A percentile compares a stretch with the other conserved stretches of the same genome.
phyloP scores from a whole-genome alignment of 1,140 invertebrate species.

The Paraescarpia echinospica region DNA sequence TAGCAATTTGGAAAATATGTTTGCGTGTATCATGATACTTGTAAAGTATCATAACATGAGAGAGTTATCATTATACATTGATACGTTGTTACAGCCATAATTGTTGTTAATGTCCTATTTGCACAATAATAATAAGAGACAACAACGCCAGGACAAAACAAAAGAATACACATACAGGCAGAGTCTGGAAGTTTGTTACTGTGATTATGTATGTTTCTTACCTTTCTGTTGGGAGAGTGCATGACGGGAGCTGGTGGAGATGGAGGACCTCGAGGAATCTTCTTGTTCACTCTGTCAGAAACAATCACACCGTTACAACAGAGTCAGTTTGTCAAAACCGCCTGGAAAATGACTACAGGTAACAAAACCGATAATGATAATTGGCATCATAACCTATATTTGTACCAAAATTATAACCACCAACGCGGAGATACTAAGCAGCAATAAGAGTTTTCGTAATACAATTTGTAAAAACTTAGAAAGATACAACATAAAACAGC shows the following conservation, averaged over 20 bases:
- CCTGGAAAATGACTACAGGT: too few relatives aligned
- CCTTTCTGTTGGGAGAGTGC: conserved; percentile 94
- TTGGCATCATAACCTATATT: neutral
- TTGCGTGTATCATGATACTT: too few relatives aligned
- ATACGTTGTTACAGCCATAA: too few relatives aligned
- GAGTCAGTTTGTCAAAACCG: neutral
- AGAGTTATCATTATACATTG: too few relatives aligned
- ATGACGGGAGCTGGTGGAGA: conserved; percentile 96
- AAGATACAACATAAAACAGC: conserved; percentile 16
- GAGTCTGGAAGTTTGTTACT: too few relatives aligned
- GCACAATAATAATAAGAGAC: too few relatives aligned
- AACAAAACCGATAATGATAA: too few relatives aligned
- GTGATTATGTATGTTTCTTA: conserved; percentile 26
- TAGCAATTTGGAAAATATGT: too few relatives aligned
- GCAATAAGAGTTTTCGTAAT: neutral
- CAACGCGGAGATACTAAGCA: neutral
- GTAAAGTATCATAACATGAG: too few relatives aligned
- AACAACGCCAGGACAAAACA: too few relatives aligned
- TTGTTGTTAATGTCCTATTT: too few relatives aligned
- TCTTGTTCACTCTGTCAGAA: conserved; percentile 59
- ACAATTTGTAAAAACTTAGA: neutral
- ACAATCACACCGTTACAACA: neutral
- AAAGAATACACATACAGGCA: too few relatives aligned
- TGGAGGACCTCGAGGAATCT: conserved; percentile 93
- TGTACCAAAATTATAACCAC: neutral